Base-by-base conservation (phyloP, 1,140 invertebrate genomes). In the Patella vulgata region DNA sequence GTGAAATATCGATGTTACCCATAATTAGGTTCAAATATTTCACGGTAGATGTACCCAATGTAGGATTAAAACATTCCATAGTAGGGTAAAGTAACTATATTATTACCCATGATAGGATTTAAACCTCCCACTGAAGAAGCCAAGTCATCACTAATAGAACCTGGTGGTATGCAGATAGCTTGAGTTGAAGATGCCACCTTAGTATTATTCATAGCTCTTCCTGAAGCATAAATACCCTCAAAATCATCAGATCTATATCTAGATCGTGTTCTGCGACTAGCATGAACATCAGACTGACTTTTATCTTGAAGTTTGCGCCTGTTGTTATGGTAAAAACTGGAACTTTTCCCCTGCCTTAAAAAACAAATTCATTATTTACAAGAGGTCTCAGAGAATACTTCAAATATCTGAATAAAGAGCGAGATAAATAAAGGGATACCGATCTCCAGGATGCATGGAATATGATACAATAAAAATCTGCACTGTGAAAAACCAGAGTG, bases 191-290 rank as follows among this genome's bases (percentile, higher is more conserved):
- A 23, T n/a, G n/a, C n/a, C n/a, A n/a, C n/a, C 4, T 33, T 19
- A 36, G 40, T 58, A 17, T 27, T 46, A 19, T 57, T 50, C 19
- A 48, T 36, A 21, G 44, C 39, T 23, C 62, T 57, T 17, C 65
- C 62, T n/a, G 42, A 19, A 52, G 64, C 66, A 39, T 76, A 70
- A 25, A 59, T 23, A 19, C 54, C 48, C 8, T 68, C 59, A 31
- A 74, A 59, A 12, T 80, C 74, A 53, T 82, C 80, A 4, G 80
- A 82, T 8, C 72, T 70, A 28, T 75, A 63, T 17, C 80, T 56
- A 9, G 56, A 66, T 9, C 80, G 63, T 9, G 75, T 66, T 2
- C 52, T 47, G 8, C 66, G 60, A 12, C 56, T 60, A 40, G 66
- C 39, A 23, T 67, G 72, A 1, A 75, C 77, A 33, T 80, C 80